These are phyloP conservation scores for Beris chalybata DNA, from an alignment of 2,888 invertebrate genomes.

Conservation along the genomic window DNA sequence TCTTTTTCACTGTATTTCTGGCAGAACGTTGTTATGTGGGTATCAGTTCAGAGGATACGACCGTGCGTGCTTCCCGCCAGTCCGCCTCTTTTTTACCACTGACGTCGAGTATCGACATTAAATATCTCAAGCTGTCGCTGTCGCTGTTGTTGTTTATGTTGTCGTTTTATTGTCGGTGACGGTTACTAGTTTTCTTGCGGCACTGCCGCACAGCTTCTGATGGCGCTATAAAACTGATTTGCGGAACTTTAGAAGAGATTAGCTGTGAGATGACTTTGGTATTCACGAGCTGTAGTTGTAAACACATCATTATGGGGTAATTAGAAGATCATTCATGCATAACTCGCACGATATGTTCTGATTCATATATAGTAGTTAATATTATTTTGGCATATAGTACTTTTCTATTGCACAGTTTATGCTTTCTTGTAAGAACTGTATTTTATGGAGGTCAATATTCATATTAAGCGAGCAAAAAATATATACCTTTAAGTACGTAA, in stretches of 20 bases:
- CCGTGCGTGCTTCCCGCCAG: no score
- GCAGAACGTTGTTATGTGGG: no score
- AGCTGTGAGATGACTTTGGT: conserved; percentile 10
- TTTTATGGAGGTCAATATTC: not conserved
- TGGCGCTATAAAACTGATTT: conserved; percentile 27
- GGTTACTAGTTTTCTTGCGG: not conserved
- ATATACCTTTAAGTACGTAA: not conserved
- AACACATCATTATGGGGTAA: conserved; percentile 42
- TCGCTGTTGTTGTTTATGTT: conserved; percentile 20
- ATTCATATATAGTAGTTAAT: conserved; percentile 18
- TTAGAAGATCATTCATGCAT: conserved; percentile 43
- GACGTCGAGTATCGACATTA: conserved; percentile 6
- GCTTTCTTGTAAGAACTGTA: no score
- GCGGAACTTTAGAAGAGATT: conserved; percentile 23
- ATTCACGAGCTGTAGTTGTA: conserved; percentile 30
- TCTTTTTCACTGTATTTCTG: not conserved
- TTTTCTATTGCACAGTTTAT: not conserved
- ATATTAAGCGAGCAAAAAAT: conserved; percentile 2
- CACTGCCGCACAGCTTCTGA: no score
- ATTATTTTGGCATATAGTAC: conserved; percentile 19
- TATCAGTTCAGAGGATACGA: no score
- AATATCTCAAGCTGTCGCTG: conserved; percentile 25
- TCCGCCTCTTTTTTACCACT: not conserved
- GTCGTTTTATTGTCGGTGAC: conserved; percentile 10
- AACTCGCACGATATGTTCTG: conserved; percentile 43